Evolutionary conservation across 1,140 invertebrate species (phyloP), one percentile per base, ranked within the genome.

Genomic region (Branchinecta lindahli): DNA sequence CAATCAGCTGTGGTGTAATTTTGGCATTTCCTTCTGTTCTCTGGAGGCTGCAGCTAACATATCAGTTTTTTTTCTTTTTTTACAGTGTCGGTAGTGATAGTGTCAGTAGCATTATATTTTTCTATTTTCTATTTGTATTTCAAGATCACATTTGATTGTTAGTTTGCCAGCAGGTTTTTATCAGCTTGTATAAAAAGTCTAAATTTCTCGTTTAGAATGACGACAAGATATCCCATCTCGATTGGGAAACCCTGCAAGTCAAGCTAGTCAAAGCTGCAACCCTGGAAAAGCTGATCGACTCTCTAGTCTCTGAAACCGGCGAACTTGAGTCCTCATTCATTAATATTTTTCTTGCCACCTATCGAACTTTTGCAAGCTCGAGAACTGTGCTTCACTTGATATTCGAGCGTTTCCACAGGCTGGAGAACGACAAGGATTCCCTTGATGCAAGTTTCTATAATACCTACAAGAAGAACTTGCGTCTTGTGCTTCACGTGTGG

Each of bases 231-330:
- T 94, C 93, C 44, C 92, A 96, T 81, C 80, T 99, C 75, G 95
- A 98, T 85, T 99, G 96, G 96, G 95, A 98, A 83, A 98, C 95
- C n/a, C 92, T 98, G 70, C 85, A 94, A 71, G 91, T 97, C 20
- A 85, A 92, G 66, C 91, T 96, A 73, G 86, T 99, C 52, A 97
- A 97, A 82, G 94, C 93, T 2, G 96, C 94, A n/a, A 96, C 94
- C 0, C 83, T 98, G 69, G 88, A 92, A 73, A 87, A 88, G 75
- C 81, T 99, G 69, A 91, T 98, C 20, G 94, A 96, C 79, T 90
- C 91, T 72, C 80, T 97, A 72, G 88, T 91, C 66, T 92, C 90
- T 66, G 91, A 95, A 75, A 90, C 94, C 76, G 94, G 94, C 45
- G 94, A 97, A 80, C 82, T 98, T 73, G 95, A 98, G 81, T 96